Conservation (phyloP, 2,113 vertebrate genomes). For the Agapornis roseicollis region DNA sequence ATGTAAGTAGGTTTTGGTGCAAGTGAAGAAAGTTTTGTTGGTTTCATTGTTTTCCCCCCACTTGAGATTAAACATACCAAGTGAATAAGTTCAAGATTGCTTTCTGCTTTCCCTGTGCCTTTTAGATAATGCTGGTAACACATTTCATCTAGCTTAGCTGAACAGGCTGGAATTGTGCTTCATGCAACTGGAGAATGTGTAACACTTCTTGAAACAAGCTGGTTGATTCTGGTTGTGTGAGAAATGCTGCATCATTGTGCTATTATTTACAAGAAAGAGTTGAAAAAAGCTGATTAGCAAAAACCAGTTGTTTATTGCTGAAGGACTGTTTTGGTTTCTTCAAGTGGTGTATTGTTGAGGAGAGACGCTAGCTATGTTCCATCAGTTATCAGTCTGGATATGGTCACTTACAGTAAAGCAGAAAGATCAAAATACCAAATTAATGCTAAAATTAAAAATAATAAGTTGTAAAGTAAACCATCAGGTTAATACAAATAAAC, state of each 20-base stretch:
- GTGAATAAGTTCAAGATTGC: background rate
- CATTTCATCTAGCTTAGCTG: background rate
- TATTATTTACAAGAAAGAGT: background rate
- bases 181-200: background rate
- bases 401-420: background rate
- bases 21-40: background rate
- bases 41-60: background rate
- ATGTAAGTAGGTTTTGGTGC: background rate
- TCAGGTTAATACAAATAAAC: background rate
- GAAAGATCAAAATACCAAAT: background rate
- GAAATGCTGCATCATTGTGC: background rate
- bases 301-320: background rate
- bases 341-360: background rate
- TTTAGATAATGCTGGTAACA: background rate
- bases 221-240: background rate
- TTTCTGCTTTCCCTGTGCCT: background rate
- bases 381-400: background rate
- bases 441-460: background rate
- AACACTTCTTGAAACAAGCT: background rate
- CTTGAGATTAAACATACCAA: background rate
- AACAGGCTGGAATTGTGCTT: background rate
- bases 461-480: background rate
- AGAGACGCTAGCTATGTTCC: background rate
- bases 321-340: background rate
- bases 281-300: background rate